A percentile compares a stretch with the other conserved stretches of the same genome.
phyloP scores from a whole-genome alignment of 2,888 invertebrate species.

The Volucella inanis region DNA sequence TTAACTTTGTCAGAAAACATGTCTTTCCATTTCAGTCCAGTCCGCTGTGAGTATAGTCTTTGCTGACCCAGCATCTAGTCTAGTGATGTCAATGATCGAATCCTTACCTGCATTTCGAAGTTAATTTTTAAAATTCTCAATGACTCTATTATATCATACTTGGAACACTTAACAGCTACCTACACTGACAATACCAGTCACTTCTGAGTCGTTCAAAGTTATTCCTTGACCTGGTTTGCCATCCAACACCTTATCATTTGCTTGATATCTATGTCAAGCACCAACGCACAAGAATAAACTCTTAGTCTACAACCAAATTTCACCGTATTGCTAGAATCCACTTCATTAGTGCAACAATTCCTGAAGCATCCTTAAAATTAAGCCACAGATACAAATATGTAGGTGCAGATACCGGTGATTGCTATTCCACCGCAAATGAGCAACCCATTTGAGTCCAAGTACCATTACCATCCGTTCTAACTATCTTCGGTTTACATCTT shows the following conservation, averaged over 20 bases:
- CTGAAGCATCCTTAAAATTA: slow-evolving; percentile 49
- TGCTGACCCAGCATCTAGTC: too few species aligned
- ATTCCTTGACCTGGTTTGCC: neutral
- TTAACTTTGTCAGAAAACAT: too few species aligned
- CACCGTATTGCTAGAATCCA: slow-evolving; percentile 13
- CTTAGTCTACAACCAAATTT: neutral
- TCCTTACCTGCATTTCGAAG: too few species aligned
- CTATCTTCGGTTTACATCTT: slow-evolving; percentile 42
- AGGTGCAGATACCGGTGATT: neutral
- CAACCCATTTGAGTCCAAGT: slow-evolving; percentile 48
- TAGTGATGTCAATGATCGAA: too few species aligned
- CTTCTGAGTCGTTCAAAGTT: neutral
- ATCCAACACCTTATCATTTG: neutral
- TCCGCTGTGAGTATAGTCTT: too few species aligned
- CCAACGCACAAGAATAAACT: slow-evolving; percentile 15
- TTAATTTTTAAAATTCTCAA: too few species aligned
- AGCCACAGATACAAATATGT: slow-evolving; percentile 28
- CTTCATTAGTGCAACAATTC: slow-evolving; percentile 65
- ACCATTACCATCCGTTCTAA: slow-evolving; percentile 21
- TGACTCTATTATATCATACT: too few species aligned
- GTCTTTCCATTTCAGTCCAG: too few species aligned
- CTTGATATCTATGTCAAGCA: slow-evolving; percentile 16
- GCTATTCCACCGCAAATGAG: slow-evolving; percentile 51
- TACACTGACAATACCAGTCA: too few species aligned
- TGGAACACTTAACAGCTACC: too few species aligned